A percentile compares a stretch with the other conserved stretches of the same genome.
phyloP scores from a whole-genome alignment of 37 sponge, comb jelly and placozoan genomes.

The Haliclona indistincta region DNA sequence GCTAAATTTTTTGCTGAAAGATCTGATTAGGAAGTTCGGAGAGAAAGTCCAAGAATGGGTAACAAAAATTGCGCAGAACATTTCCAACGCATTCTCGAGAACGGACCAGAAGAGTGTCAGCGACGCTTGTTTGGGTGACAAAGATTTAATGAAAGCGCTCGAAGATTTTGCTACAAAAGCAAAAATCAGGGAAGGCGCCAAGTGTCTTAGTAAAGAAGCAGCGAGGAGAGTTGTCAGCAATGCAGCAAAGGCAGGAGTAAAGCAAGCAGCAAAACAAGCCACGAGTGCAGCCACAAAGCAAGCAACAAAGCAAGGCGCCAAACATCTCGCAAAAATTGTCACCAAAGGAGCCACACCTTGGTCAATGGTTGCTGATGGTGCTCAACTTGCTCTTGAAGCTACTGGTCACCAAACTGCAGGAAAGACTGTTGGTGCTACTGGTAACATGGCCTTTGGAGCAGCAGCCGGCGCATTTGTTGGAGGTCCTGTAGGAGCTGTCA shows the following conservation, averaged over 20 bases:
- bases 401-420: constrained; percentile 9
- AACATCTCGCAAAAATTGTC: neutral
- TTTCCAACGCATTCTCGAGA: too few relatives aligned
- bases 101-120: too few relatives aligned
- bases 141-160: too few relatives aligned
- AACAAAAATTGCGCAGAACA: too few relatives aligned
- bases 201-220: neutral
- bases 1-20: too few relatives aligned
- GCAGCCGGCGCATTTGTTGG: neutral
- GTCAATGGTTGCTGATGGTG: neutral
- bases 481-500: constrained; percentile 3
- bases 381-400: neutral
- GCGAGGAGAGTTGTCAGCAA: neutral
- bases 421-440: constrained; percentile 4
- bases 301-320: neutral
- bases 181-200: neutral
- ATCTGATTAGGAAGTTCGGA: too few relatives aligned
- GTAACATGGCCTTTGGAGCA: constrained; percentile 13
- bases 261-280: neutral
- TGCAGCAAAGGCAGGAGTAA: neutral
- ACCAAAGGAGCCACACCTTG: constrained; percentile 2
- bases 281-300: neutral
- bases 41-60: too few relatives aligned
- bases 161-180: constrained; percentile 18
- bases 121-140: too few relatives aligned